Evolutionary conservation across 2,113 vertebrate genomes (phyloP), one percentile per base, ranked within the genome.

Genomic region (Elaphurus davidianus): DNA sequence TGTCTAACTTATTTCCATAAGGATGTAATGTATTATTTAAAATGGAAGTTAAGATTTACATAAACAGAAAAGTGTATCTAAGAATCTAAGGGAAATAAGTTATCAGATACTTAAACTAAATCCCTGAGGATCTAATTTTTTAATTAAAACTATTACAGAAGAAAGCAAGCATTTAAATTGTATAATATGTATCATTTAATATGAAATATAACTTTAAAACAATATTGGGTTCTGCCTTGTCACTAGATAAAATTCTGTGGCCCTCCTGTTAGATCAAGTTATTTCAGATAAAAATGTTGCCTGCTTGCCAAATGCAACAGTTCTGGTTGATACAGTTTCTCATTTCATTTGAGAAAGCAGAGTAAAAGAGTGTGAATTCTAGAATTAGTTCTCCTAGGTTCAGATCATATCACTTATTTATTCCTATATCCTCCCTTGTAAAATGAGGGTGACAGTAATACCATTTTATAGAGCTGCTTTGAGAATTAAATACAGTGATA

Each of bases 281-380:
- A 81, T n/a, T 93, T 93, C 52, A 87, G 33, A 57, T 87, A n/a
- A 45, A 87, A 94, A 55, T 83, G 16, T 97, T 94, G 81, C 45
- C 30, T 87, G 0, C 86, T 27, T 94, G 40, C 74, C 47, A 82
- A 57, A 71, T 74, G 57, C 64, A 19, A 67, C 67, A n/a, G 19
- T 87, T 96, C 88, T 3, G 6, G 14, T 54, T 96, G 33, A 27
- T 79, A n/a, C 40, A 19, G 33, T 93, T 97, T 84, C 82, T 85
- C 74, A 36, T 74, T 86, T 94, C 78, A 54, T 94, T 95, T 90
- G 59, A 95, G 87, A 94, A 94, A 87, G 47, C 36, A 57, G 9
- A 92, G 23, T 52, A 47, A 60, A 91, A 86, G n/a, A 52, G 14
- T 96, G 13, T 52, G 52, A 91, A 89, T 83, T 91, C 78, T 88